Evolutionary conservation across 2,888 invertebrate genomes (phyloP).

Genomic region (Drosophila eohydei): DNA sequence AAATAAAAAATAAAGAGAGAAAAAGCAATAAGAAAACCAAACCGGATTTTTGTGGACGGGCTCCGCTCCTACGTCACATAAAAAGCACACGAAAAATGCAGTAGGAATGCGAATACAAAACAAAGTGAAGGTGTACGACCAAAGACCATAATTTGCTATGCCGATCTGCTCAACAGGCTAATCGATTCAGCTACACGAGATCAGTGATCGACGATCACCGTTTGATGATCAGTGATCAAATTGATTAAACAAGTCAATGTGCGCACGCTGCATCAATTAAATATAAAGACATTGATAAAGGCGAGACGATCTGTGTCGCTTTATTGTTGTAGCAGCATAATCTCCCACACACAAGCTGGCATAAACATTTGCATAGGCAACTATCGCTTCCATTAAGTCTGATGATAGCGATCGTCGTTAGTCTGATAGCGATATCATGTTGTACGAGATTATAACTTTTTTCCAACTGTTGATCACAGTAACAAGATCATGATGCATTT

Average conservation of each 20-base stretch:
- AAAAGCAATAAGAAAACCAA: constrained; percentile 16
- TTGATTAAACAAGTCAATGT: constrained; percentile 75
- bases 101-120: constrained; percentile 57
- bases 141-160: constrained; percentile 36
- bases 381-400: constrained; percentile 28
- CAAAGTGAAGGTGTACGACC: constrained; percentile 70
- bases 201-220: constrained; percentile 53
- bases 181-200: constrained; percentile 68
- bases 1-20: constrained; percentile 18
- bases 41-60: constrained; percentile 63
- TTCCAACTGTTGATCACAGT: constrained; percentile 67
- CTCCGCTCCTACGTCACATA: constrained; percentile 49
- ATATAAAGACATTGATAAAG: constrained; percentile 55
- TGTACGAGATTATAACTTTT: constrained; percentile 67
- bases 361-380: constrained; percentile 47
- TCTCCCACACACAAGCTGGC: constrained; percentile 33
- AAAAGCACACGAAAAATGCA: constrained; percentile 55
- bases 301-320: constrained; percentile 28
- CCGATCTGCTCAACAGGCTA: constrained; percentile 34
- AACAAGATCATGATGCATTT: constrained; percentile 79
- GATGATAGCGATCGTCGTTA: constrained; percentile 27
- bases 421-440: constrained; percentile 54
- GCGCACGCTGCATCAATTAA: constrained; percentile 78
- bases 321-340: constrained; percentile 36
- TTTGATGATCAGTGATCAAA: constrained; percentile 52